Evolutionary conservation across 53 echinoderm and acorn worm species (phyloP).

Genomic region (Stichopus horrens): DNA sequence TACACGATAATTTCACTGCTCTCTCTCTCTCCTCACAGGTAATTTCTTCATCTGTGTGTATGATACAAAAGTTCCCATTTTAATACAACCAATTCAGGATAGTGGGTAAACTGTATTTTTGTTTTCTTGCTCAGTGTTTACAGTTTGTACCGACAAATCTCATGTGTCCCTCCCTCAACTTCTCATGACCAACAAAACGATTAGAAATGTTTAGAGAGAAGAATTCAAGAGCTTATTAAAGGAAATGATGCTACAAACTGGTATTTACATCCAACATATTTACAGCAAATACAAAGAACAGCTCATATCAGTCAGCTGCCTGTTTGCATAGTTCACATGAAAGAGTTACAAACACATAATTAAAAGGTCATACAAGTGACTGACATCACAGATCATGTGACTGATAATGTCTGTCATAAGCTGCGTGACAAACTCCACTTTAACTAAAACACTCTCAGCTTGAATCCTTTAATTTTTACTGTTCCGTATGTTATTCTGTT

Average conservation of each 20-base stretch:
- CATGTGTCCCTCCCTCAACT: too few species aligned
- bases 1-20: too few species aligned
- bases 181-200: too few species aligned
- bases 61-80: too few species aligned
- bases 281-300: not conserved
- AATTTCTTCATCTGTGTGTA: too few species aligned
- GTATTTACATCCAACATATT: not conserved
- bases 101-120: too few species aligned
- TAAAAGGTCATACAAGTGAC: not conserved
- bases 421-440: not conserved
- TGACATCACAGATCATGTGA: conserved; percentile 12
- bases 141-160: too few species aligned
- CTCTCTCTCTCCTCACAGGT: too few species aligned
- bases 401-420: not conserved
- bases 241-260: not conserved
- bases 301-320: conserved; percentile 4
- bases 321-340: conserved; percentile 31
- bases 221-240: too few species aligned
- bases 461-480: not conserved
- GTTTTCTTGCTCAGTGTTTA: too few species aligned
- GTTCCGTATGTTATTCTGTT: not conserved
- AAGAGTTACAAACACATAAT: conserved; percentile 7
- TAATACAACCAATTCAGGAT: too few species aligned
- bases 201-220: too few species aligned
- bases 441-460: not conserved